A percentile compares a stretch with the other conserved stretches of the same genome.
Conservation (phyloP, 2,113 vertebrate species). For the Daboia siamensis region DNA sequence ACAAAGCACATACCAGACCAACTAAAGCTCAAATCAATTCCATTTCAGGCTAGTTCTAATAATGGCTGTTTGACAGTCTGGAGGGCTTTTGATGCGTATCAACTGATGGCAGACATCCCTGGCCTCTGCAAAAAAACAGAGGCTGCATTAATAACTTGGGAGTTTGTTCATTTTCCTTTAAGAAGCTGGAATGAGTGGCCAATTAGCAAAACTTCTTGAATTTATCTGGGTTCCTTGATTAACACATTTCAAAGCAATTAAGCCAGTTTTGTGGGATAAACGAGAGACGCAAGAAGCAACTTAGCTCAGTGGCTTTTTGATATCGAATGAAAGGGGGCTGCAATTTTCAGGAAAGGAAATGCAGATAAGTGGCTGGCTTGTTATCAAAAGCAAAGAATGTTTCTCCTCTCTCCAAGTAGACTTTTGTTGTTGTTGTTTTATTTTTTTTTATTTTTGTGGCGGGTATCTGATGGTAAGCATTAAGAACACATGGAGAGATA, state of each 20-base stretch:
- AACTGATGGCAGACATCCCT: background rate
- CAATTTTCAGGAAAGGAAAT: conserved; percentile 40
- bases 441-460: conserved; percentile 10
- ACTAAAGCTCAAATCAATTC: background rate
- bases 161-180: background rate
- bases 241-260: conserved; percentile 2
- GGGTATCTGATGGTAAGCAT: conserved; percentile 34
- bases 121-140: background rate
- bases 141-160: background rate
- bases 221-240: background rate
- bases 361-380: conserved; percentile 29
- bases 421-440: background rate
- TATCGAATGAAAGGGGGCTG: background rate
- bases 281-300: conserved; percentile 3
- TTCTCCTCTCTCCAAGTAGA: conserved; percentile 41
- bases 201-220: background rate
- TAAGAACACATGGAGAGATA: conserved; percentile 43
- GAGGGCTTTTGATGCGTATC: background rate
- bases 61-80: background rate
- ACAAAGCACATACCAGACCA: background rate
- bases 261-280: background rate
- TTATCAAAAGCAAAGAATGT: conserved; percentile 34
- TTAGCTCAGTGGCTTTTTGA: conserved; percentile 34
- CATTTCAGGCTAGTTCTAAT: background rate
- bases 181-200: background rate